Conservation (phyloP, 2,113 vertebrate species). For the Phyllopteryx taeniolatus region DNA sequence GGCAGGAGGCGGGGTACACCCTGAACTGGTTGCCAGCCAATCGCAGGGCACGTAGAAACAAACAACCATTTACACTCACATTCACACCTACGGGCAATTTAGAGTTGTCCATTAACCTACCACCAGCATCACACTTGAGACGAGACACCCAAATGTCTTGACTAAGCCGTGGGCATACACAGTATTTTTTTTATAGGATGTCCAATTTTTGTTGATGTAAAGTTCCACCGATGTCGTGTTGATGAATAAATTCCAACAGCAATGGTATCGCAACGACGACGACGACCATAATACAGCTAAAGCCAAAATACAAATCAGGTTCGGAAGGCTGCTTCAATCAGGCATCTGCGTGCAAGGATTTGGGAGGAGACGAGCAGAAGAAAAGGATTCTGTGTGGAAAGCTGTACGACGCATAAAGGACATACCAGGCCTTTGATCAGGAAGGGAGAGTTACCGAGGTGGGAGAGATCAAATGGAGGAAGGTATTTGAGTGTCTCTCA, state of each 20-base stretch:
- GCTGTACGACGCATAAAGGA: conserved; percentile 57
- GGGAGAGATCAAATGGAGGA: conserved; percentile 52
- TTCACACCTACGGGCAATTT: too few relatives aligned
- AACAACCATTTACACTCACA: too few relatives aligned
- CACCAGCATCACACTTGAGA: too few relatives aligned
- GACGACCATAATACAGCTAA: too few relatives aligned
- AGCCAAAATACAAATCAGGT: conserved; percentile 15
- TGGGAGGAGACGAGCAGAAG: conserved; percentile 38
- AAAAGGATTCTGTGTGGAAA: conserved; percentile 54
- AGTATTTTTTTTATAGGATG: too few relatives aligned
- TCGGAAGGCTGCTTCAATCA: conserved; percentile 38
- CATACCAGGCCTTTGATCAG: conserved; percentile 63
- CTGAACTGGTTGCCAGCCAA: too few relatives aligned
- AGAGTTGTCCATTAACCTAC: too few relatives aligned
- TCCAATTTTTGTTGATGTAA: background rate
- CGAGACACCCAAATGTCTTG: too few relatives aligned
- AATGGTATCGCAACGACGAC: background rate
- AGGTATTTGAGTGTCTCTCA: conserved; percentile 60
- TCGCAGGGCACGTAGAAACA: too few relatives aligned
- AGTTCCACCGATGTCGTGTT: background rate
- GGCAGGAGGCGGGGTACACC: too few relatives aligned
- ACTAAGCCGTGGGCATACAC: too few relatives aligned
- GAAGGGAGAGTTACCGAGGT: conserved; percentile 52
- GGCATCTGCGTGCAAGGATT: conserved; percentile 29
- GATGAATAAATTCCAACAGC: background rate